These are phyloP conservation scores for Lateolabrax maculatus DNA, from an alignment of 2,797 vertebrate species.

Conservation along the genomic window DNA sequence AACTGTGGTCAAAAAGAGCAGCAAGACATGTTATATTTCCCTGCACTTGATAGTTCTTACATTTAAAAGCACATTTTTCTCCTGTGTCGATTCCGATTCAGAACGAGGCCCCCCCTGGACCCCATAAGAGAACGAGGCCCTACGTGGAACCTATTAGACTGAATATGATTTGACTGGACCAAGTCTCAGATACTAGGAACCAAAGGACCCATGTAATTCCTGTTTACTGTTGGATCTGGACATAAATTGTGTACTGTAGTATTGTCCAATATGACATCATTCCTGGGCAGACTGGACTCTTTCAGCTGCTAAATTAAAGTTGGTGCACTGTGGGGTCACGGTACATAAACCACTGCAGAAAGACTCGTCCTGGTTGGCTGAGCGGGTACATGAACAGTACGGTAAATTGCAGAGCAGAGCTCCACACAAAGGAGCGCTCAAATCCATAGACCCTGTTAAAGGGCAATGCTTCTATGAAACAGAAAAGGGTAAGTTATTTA, in stretches of 20 bases:
- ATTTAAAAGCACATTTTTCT: not conserved
- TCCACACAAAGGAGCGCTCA: not conserved
- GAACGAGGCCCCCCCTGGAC: no score
- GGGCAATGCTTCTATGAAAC: slow-evolving; percentile 3
- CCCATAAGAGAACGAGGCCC: not conserved
- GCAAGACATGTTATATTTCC: not conserved
- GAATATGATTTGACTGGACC: not conserved
- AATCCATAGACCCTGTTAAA: slow-evolving; percentile 16
- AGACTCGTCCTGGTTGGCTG: slow-evolving; percentile 1
- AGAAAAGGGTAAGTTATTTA: not conserved
- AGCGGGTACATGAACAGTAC: not conserved
- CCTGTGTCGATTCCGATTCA: not conserved
- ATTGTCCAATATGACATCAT: not conserved
- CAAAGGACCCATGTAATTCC: not conserved
- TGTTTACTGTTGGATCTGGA: not conserved
- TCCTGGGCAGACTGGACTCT: not conserved
- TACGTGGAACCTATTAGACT: not conserved
- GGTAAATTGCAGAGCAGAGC: not conserved
- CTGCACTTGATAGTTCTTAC: no score
- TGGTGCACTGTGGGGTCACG: not conserved
- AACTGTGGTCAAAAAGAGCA: not conserved
- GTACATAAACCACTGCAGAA: slow-evolving; percentile 9
- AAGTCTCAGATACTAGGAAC: not conserved
- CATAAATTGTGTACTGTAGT: not conserved
- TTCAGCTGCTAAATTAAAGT: slow-evolving; percentile 11